Evolutionary conservation across 2,888 invertebrate species (phyloP), one percentile per base, ranked within the genome.

Genomic region (Pemphredon lugubris): DNA sequence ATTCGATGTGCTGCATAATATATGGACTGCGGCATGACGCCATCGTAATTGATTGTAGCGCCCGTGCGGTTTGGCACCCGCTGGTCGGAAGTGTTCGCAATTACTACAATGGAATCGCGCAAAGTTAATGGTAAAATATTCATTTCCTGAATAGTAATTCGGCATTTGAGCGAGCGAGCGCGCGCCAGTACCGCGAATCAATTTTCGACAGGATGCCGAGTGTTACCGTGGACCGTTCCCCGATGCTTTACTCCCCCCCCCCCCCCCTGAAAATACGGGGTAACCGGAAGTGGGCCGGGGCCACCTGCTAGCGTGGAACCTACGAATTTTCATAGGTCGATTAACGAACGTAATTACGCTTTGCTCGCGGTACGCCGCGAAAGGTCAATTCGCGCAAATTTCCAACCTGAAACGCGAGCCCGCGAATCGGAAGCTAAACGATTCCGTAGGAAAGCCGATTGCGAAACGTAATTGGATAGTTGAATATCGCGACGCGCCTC

Each of bases 41-140:
- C 77, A 69, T 77, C 75, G 86, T 87, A 88, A 88, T 87, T 88
- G 88, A 88, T 87, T 88, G 85, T 86, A 86, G 82, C 81, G 83
- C 75, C 74, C 80, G n/a, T 83, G 86, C 82, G 88, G 88, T 87
- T 87, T 86, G 87, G 87, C 87, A 82, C 81, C 84, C 84, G 86
- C 58, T 85, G 85, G 79, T 82, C 85, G 84, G 81, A 87, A 88
- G 85, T 87, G 84, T 84, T 84, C 79, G 79, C 84, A 86, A 87
- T 87, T 87, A 86, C 86, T 85, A 84, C 84, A 85, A 86, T 84
- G 84, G 83, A 83, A 84, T 77, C 77, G 79, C 73, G 77, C 79
- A 83, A 85, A 85, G 84, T 85, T 84, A 84, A 85, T 84, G 85
- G 81, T 81, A 81, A 84, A 85, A 85, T 85, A 85, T 84, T 85